These are phyloP conservation scores for Galleria mellonella DNA, from an alignment of 1,140 invertebrate species.

Conservation along the genomic window DNA sequence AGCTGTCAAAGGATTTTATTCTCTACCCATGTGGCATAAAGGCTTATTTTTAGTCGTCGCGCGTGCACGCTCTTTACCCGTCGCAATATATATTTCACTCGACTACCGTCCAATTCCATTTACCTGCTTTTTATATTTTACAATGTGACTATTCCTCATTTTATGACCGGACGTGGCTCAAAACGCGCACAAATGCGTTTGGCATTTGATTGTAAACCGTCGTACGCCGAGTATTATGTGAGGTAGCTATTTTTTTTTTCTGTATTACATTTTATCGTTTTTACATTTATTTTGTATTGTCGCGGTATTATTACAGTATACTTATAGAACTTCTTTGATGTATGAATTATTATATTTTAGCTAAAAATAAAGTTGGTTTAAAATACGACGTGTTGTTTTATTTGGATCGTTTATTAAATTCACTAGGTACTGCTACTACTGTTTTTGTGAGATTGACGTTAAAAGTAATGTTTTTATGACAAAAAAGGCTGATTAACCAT, in stretches of 20 bases:
- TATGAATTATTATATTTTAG: conserved; percentile 74
- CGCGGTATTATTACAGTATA: conserved; percentile 61
- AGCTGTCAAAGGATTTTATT: too few species aligned
- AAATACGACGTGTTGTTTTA: conserved; percentile 50
- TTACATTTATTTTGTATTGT: conserved; percentile 40
- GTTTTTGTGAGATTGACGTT: too few species aligned
- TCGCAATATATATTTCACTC: conserved; percentile 14
- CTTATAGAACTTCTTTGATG: conserved; percentile 69
- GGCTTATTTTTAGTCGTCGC: too few species aligned
- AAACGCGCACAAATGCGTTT: conserved; percentile 41
- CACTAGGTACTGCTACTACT: too few species aligned
- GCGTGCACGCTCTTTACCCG: too few species aligned
- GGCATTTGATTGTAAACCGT: conserved; percentile 19
- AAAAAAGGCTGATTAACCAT: too few species aligned
- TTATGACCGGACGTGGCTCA: conserved; percentile 12
- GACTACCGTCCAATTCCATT: conserved; percentile 50
- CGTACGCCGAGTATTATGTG: conserved; percentile 22
- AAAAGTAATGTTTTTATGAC: too few species aligned
- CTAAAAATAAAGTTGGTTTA: conserved; percentile 74
- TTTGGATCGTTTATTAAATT: conserved; percentile 14
- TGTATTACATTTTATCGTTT: conserved; percentile 30
- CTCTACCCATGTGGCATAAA: too few species aligned
- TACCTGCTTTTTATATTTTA: conserved; percentile 34
- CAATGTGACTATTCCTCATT: too few species aligned
- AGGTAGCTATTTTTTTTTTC: conserved; percentile 54